A percentile compares a stretch with the other conserved stretches of the same genome.
phyloP scores from a whole-genome alignment of 1,140 invertebrate species.

The Phocides pigmalion region DNA sequence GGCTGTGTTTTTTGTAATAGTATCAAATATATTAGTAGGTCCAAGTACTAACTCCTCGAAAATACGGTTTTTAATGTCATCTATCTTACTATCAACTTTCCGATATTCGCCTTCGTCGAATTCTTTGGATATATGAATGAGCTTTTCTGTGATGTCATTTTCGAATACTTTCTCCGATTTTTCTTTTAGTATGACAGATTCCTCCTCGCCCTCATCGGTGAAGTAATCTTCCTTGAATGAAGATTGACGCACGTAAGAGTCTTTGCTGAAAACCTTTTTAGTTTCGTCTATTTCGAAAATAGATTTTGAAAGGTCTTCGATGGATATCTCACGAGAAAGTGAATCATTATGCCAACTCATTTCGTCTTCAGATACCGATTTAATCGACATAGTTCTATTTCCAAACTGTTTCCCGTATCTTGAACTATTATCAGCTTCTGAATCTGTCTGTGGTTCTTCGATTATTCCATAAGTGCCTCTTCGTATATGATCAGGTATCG shows the following conservation, averaged over 20 bases:
- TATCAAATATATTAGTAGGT: conserved; percentile 58
- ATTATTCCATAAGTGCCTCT: conserved; percentile 80
- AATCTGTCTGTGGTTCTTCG: conserved; percentile 83
- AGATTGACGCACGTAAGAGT: conserved; percentile 75
- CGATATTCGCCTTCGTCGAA: conserved; percentile 68
- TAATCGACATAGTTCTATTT: conserved; percentile 86
- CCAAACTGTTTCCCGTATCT: conserved; percentile 65
- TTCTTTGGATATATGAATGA: conserved; percentile 73
- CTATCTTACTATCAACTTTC: conserved; percentile 60
- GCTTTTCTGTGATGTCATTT: conserved; percentile 84
- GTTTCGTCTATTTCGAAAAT: conserved; percentile 79
- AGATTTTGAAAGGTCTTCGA: conserved; percentile 82
- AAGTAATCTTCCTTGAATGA: conserved; percentile 81
- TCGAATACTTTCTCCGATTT: conserved; percentile 79
- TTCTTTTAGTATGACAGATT: conserved; percentile 71
- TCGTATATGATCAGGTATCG: conserved; percentile 83
- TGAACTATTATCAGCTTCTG: conserved; percentile 71
- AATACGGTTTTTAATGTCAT: conserved; percentile 70
- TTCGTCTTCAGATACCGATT: conserved; percentile 87
- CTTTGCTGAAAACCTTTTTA: conserved; percentile 78
- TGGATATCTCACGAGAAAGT: conserved; percentile 85
- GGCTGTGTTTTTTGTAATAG: conserved; percentile 67
- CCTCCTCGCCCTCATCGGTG: conserved; percentile 70
- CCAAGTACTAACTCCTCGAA: conserved; percentile 70
- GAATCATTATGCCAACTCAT: conserved; percentile 82